Evolutionary conservation across 2,888 invertebrate genomes (phyloP).

Genomic region (Arge pagana): DNA sequence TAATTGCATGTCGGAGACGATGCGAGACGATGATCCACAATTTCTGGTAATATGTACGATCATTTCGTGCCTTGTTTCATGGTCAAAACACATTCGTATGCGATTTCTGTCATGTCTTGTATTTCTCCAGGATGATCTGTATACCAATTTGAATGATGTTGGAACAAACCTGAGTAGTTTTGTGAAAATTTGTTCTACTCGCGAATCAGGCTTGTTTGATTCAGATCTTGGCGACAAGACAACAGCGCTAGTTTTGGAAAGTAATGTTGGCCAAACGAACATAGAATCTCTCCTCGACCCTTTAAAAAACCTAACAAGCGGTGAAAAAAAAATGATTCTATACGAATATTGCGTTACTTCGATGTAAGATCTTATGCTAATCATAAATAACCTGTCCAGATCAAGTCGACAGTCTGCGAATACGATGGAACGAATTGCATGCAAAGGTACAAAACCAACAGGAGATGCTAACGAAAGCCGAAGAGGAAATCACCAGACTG

Average conservation of each 20-base stretch:
- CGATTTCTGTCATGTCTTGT: not conserved
- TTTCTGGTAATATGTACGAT: too few species aligned
- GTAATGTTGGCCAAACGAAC: not conserved
- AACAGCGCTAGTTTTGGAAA: constrained; percentile 6
- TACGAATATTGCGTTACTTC: not conserved
- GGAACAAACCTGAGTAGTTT: constrained; percentile 25
- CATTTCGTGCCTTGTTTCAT: too few species aligned
- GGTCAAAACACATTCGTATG: not conserved
- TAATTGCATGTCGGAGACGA: too few species aligned
- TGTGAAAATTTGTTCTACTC: constrained; percentile 25
- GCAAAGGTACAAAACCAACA: constrained; percentile 32
- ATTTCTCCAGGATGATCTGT: not conserved
- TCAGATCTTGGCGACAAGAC: constrained; percentile 8
- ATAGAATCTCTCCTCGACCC: not conserved
- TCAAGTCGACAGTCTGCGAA: constrained; percentile 30
- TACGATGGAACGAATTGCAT: constrained; percentile 34
- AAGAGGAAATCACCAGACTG: constrained; percentile 39
- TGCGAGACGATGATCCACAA: too few species aligned
- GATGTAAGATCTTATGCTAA: not conserved
- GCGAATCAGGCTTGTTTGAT: constrained; percentile 8
- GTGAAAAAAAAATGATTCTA: not conserved
- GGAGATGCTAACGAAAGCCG: constrained; percentile 16
- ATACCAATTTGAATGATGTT: not conserved
- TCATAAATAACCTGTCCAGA: constrained; percentile 26
- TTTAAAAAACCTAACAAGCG: not conserved